Evolutionary conservation across 2,888 invertebrate species (phyloP), one percentile per base, ranked within the genome.

Genomic region (Tridacna gigas): DNA sequence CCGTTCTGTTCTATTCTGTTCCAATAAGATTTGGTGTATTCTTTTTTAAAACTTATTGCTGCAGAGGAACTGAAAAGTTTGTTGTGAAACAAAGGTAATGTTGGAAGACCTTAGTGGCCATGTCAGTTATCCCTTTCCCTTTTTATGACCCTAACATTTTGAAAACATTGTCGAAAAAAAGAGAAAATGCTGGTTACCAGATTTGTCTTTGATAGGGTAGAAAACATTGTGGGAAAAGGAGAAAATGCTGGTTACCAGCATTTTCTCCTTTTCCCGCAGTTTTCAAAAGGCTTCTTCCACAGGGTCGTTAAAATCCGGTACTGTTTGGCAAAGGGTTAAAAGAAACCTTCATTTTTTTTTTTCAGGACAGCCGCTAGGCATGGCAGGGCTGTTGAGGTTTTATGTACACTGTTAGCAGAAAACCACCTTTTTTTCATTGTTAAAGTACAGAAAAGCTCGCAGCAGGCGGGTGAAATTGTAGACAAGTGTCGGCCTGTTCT

Each of bases 351-450:
- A 56, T 56, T 9, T 56, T 9, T 56, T 9, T 13, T 12, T 74
- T 77, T 51, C 69, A 94, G 94, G 79, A 84, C 92, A 28, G 93
- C 93, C 15, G 92, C 92, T 1, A 86, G 85, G 60, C 92, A 91
- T 79, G 92, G 92, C 86, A 93, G 93, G 82, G 94, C 93, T 11
- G 82, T 94, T n/a, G 86, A 92, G 4, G 89, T 93, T 51, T 85
- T 94, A 83, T 92, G 90, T 77, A 83, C 90, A 0, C 69, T 92
- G 20, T 89, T 90, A 73, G 79, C 89, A 20, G 92, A 92, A 60
- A 93, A 94, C 73, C 91, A 90, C 69, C 89, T 94, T 48, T 89
- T 93, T 73, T 89, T 93, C 11, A 88, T 89, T 47, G 89, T 93
- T 20, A 78, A 86, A 76, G 90, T 92, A 20, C 66, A 78, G 5